These are phyloP conservation scores for Picathartes gymnocephalus DNA, from an alignment of 2,113 vertebrate species.

Conservation along the genomic window DNA sequence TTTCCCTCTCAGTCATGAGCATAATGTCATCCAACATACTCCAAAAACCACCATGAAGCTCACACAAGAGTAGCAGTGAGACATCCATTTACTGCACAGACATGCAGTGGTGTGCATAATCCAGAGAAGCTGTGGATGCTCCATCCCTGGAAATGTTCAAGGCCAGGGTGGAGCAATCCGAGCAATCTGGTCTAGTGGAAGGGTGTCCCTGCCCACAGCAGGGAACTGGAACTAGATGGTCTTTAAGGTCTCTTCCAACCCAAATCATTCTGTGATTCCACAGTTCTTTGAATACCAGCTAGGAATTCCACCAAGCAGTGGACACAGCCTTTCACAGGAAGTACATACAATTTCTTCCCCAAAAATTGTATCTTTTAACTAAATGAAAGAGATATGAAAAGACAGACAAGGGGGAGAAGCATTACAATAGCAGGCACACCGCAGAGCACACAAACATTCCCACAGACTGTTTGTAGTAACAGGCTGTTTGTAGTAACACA, in stretches of 20 bases:
- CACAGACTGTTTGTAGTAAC: not conserved
- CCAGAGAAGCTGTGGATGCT: not conserved
- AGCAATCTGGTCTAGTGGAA: not conserved
- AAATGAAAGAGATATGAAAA: not conserved
- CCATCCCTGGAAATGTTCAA: not conserved
- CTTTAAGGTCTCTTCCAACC: not conserved
- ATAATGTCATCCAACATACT: accelerated
- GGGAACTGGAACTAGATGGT: not conserved
- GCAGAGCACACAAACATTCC: not conserved
- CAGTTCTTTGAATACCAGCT: not conserved
- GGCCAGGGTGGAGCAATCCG: not conserved
- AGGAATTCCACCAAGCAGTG: not conserved
- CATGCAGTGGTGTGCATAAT: not conserved
- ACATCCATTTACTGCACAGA: not conserved
- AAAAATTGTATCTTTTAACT: not conserved
- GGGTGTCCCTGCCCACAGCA: not conserved
- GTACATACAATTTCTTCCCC: not conserved
- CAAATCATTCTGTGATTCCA: not conserved
- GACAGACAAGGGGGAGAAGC: not conserved
- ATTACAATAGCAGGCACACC: not conserved
- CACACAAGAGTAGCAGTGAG: not conserved
- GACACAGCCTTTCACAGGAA: not conserved
- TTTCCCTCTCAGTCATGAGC: not conserved
- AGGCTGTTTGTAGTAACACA: not conserved
- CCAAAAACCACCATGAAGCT: not conserved